phyloP scores from a whole-genome alignment of 2,888 invertebrate species.

The Baronia brevicornis region DNA sequence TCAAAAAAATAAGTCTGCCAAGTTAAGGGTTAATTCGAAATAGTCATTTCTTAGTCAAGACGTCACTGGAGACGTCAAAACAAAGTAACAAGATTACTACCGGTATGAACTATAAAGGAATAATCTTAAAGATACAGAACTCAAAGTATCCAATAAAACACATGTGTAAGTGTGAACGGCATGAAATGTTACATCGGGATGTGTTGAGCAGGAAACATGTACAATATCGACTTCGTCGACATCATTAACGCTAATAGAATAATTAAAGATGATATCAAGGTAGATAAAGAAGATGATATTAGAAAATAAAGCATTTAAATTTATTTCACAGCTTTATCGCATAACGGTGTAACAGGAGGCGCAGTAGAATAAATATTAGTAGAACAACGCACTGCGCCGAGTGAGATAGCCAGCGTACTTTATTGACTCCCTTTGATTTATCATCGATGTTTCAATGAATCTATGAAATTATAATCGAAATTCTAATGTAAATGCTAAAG shows the following conservation, averaged over 20 bases:
- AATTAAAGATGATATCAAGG: background rate
- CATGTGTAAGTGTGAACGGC: too few species aligned
- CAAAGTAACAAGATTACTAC: too few species aligned
- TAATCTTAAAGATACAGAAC: too few species aligned
- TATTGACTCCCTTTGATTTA: conserved; percentile 38
- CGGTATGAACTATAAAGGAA: too few species aligned
- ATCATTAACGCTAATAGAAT: background rate
- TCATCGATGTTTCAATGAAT: conserved; percentile 26
- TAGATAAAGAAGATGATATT: background rate
- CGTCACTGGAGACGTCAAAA: too few species aligned
- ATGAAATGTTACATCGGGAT: too few species aligned
- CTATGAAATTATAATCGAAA: conserved; percentile 16
- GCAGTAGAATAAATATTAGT: conserved; percentile 41
- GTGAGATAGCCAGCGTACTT: conserved; percentile 45
- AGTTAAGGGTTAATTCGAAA: too few species aligned
- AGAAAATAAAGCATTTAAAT: background rate
- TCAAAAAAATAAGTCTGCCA: too few species aligned
- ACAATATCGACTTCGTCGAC: background rate
- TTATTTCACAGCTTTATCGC: conserved; percentile 11
- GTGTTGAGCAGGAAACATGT: too few species aligned
- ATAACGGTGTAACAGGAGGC: conserved; percentile 29
- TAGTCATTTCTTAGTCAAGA: too few species aligned
- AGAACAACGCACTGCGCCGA: conserved; percentile 39
- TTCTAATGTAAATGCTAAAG: conserved; percentile 11
- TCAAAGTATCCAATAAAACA: too few species aligned